Evolutionary conservation across 2,797 vertebrate species (phyloP), one percentile per base, ranked within the genome.

Genomic region (Margarornis squamiger): DNA sequence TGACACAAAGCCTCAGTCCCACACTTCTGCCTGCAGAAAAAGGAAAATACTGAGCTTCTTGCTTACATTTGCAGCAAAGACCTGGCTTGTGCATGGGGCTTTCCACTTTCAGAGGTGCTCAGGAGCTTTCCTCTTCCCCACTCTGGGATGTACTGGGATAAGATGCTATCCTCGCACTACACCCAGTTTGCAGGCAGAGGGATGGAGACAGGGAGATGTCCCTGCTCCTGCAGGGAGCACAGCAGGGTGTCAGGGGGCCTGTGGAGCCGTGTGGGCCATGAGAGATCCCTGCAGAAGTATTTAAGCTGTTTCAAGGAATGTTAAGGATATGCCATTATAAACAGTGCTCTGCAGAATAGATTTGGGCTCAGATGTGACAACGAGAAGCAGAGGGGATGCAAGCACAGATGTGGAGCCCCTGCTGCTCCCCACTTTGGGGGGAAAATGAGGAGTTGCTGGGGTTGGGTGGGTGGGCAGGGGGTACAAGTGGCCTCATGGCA

Each of bases 291-390:
- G 96, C 82, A 93, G 79, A 95, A 96, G 77, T 74, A 58, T 68
- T 96, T 94, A 96, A 84, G 73, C 77, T 62, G 41, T n/a, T 49
- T 29, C 52, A 73, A 87, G 73, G 62, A 34, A 4, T 2, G 52
- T 72, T 41, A 49, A 76, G 63, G 83, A 71, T 75, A 67, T 81
- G 65, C 8, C 27, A 2, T 94, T 91, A 82, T 74, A 72, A 76
- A 61, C 13, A 26, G 29, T 0, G 9, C 65, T 97, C 96, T 97
- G 96, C 95, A 96, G 93, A 96, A 97, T 30, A 95, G 92, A 96
- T 97, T 93, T 90, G 80, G 75, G 61, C 49, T 95, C 75, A 76
- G 86, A 87, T 36, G 46, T 20, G 52, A 76, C 0, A 13, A 51
- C 4, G 2, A 92, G 76, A 63, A 93, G 68, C 38, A 9, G 65